Base-by-base conservation (phyloP, 53 echinoderm and acorn worm species). In the Arbacia lixula region DNA sequence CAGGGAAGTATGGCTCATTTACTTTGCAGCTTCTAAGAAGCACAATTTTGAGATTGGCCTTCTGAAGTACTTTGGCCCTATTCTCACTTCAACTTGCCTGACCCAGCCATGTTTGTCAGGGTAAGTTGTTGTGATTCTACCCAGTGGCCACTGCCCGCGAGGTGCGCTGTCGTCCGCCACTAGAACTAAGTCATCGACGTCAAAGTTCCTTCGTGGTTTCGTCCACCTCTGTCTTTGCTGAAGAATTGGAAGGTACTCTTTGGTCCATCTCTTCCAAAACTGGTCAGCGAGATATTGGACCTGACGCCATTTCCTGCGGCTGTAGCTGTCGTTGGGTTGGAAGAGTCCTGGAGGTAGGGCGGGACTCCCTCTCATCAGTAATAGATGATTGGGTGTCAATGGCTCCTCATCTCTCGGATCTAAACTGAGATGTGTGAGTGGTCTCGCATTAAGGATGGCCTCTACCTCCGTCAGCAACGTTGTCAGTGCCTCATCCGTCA, bases 391-490 rank as follows among this genome's bases (percentile, higher is more conserved):
- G 4, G 85, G 88, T 2, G 88, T 92, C 14, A 92, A 30, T 43
- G 91, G 84, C 53, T 87, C 60, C 1, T 27, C 17, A 37, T 91
- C 91, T 9, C 24, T 84, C 1, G 87, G 78, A 51, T 91, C 91
- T 12, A 72, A 5, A 35, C 76, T 84, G 0, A 91, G n/a, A 5
- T 85, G 65, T 2, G 92, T 92, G 16, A 89, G 83, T 66, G 92
- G 89, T 33, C 89, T 60, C 2, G 76, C 53, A 31, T 92, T 92
- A 0, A 88, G 52, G n/a, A 93, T 85, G 25, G 86, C 88, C 36
- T 90, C 93, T 3, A 89, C 93, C 41, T 93, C 91, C 12, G 88
- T 76, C 77, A 90, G 56, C 6, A 60, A 12, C 5, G 89, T 93
- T 3, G 35, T 36, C 51, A 93, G 56, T 3, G 67, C 68, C 22